Percentiles rank a stretch among this genome's conserved stretches.
phyloP scores from a whole-genome alignment of 2,888 invertebrate species.

The Philopedon plagiatum region DNA sequence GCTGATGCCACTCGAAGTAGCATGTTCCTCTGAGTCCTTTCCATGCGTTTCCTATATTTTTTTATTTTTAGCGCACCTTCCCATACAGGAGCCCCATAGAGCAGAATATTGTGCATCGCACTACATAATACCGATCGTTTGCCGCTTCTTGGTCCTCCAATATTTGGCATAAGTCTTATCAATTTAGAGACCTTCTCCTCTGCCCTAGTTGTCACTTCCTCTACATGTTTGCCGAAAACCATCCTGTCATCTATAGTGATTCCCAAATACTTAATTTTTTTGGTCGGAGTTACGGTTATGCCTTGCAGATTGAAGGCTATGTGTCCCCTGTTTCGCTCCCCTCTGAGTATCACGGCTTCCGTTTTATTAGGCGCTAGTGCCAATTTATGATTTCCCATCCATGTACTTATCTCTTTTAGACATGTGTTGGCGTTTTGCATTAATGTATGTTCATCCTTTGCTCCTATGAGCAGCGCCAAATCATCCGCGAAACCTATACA shows the following conservation, averaged over 20 bases:
- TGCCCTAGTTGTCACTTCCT: constrained; percentile 21
- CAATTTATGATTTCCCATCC: constrained; percentile 15
- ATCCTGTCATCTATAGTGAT: constrained; percentile 29
- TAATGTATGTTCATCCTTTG: neutral
- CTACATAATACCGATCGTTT: constrained; percentile 20
- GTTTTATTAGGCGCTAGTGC: constrained; percentile 35
- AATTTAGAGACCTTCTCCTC: neutral
- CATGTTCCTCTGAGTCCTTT: constrained; percentile 29
- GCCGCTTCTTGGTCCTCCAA: constrained; percentile 14
- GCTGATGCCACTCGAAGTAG: constrained; percentile 28
- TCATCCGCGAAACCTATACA: neutral
- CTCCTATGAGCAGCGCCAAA: neutral
- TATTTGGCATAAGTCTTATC: constrained; percentile 22
- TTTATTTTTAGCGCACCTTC: neutral
- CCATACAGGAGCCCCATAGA: constrained; percentile 51
- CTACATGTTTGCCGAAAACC: constrained; percentile 17
- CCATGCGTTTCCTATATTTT: constrained; percentile 31
- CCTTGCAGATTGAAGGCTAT: constrained; percentile 17
- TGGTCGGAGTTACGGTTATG: constrained; percentile 8
- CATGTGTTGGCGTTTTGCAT: neutral
- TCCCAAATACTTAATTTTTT: constrained; percentile 39
- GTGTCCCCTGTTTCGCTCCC: constrained; percentile 17
- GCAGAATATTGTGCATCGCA: constrained; percentile 34
- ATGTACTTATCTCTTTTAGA: neutral
- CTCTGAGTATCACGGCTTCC: constrained; percentile 30